Percentiles rank a stretch among this genome's conserved stretches.
phyloP scores from a whole-genome alignment of 2,797 vertebrate genomes.

The Peromyscus aztecus region DNA sequence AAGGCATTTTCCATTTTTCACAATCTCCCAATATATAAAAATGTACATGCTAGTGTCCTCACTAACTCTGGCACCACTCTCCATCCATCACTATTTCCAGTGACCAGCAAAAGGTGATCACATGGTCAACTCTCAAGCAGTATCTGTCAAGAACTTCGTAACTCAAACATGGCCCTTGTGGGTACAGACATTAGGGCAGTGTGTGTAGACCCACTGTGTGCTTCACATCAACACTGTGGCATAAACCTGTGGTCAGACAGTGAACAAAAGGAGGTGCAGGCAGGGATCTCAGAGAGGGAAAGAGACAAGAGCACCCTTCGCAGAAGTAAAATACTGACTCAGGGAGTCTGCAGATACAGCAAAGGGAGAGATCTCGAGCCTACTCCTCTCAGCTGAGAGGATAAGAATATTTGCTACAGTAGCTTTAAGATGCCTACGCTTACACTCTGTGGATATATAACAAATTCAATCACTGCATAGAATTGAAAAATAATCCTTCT shows the following conservation, averaged over 20 bases:
- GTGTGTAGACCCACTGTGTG: neutral
- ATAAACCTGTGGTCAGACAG: neutral
- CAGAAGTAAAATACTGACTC: neutral
- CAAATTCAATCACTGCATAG: neutral
- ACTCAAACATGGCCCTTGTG: neutral
- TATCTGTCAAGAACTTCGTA: conserved; percentile 6
- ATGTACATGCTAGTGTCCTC: neutral
- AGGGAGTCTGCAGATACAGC: neutral
- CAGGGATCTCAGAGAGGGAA: neutral
- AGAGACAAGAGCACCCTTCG: neutral
- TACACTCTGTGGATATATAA: neutral
- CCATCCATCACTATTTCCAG: conserved; percentile 1
- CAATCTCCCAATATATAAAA: neutral
- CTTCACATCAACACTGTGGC: neutral
- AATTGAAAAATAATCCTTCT: neutral
- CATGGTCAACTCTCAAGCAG: conserved; percentile 14
- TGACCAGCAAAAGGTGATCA: conserved; percentile 55
- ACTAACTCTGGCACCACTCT: neutral
- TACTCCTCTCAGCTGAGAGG: neutral
- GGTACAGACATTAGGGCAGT: neutral
- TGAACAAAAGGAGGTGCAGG: neutral
- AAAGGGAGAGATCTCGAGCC: neutral
- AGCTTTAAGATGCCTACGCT: conserved; percentile 18
- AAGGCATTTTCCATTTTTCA: neutral
- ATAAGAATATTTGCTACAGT: neutral